These are phyloP conservation scores for Steinernema carpocapsae DNA, from an alignment of 2,888 invertebrate species.

Conservation along the genomic window DNA sequence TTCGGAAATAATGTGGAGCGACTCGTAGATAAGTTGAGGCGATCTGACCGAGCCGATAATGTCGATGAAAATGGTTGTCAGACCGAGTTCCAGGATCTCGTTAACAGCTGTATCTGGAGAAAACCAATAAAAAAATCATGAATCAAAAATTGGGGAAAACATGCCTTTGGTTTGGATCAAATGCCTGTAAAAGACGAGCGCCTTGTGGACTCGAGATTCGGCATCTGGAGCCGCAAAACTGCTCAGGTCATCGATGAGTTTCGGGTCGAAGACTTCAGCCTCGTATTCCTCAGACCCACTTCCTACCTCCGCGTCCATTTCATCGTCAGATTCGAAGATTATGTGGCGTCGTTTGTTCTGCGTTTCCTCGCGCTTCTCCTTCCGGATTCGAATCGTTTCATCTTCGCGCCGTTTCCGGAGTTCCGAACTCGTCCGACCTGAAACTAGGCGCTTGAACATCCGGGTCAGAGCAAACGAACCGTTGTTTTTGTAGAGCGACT, in stretches of 20 bases:
- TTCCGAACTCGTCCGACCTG: conserved; percentile 10
- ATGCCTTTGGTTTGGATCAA: neutral
- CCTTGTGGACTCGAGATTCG: neutral
- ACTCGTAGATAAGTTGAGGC: neutral
- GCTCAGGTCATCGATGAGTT: conserved; percentile 9
- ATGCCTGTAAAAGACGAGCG: conserved; percentile 26
- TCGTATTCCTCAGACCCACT: neutral
- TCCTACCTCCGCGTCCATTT: neutral
- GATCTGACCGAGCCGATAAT: neutral
- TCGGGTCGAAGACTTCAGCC: conserved; percentile 12
- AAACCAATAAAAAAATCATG: neutral
- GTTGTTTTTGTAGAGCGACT: conserved; percentile 25
- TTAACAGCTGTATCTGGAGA: conserved; percentile 1
- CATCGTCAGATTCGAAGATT: conserved; percentile 8
- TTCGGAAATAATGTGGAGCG: conserved; percentile 19
- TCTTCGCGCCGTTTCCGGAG: conserved; percentile 25
- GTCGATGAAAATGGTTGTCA: conserved; percentile 19
- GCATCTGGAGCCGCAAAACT: neutral
- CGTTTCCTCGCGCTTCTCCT: conserved; percentile 24
- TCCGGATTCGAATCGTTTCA: conserved; percentile 16
- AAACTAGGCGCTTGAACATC: neutral
- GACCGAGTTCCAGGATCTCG: conserved; percentile 16
- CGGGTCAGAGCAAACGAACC: neutral
- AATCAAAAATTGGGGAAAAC: neutral
- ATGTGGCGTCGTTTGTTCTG: conserved; percentile 30